Evolutionary conservation across 1,140 invertebrate species (phyloP), one percentile per base, ranked within the genome.

Genomic region (Proctacanthus coquilletti): DNA sequence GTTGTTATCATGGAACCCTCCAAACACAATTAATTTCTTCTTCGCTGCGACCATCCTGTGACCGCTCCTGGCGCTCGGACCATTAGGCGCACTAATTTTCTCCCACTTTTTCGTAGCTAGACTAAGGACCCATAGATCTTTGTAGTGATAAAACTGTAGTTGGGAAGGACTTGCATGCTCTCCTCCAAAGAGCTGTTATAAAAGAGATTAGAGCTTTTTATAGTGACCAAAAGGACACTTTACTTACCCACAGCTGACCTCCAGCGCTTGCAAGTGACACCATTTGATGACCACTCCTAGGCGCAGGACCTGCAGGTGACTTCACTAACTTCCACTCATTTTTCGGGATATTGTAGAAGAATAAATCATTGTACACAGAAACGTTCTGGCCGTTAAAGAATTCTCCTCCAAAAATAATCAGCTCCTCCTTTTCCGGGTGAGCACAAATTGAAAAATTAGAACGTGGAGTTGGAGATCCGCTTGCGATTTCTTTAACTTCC

Each of bases 121-220:
- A 53, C 81, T 75, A 53, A 76, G 87, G 14, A 86, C 72, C 88
- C 89, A 95, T 0, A 96, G 64, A 59, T 96, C 89, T 60, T 77
- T 80, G 53, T 91, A 95, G 56, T 96, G 91, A 61, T 92, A 82
- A 61, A 93, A 95, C 57, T 94, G 89, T 20, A 81, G 79, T 52
- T 93, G 84, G 0, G 80, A 79, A 2, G 81, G 80, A 60, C 82
- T 91, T 1, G 84, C 77, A 64, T 84, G 94, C 67, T 96, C 91
- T 5, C 91, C 91, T 15, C 89, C 89, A 72, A 94, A 94, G 23
- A 94, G 51, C 70, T 89, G n/a, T n/a, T n/a, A n/a, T n/a, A n/a
- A n/a, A n/a, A 85, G 13, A 38, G 38, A 30, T 13, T 25, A 15
- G 10, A 3, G n/a, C 2, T 33, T 14, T 31, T 15, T 31, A 13